A percentile compares a stretch with the other conserved stretches of the same genome.
These are phyloP conservation scores for Tiliacea citrago DNA, from an alignment of 2,888 invertebrate genomes.

Conservation along the genomic window DNA sequence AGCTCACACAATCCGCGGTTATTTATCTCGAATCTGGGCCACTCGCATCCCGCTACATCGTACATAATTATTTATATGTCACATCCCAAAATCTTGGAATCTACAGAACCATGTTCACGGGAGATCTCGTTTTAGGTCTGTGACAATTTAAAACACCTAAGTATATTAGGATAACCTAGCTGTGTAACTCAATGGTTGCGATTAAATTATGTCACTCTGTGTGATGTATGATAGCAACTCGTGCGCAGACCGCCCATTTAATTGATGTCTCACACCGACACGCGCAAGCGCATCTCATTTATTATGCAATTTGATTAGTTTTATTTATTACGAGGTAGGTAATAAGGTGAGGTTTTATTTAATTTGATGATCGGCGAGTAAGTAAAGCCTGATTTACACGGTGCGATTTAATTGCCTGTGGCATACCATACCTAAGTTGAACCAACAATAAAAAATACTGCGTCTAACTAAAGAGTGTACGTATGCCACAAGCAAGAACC, in stretches of 20 bases:
- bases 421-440: not conserved
- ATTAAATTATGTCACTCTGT: constrained; percentile 56
- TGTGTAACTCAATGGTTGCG: constrained; percentile 34
- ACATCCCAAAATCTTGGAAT: not conserved
- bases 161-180: too few species aligned
- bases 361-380: not conserved
- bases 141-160: not conserved
- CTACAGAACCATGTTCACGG: not conserved
- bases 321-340: not conserved
- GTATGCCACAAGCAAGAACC: too few species aligned
- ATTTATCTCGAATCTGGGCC: not conserved
- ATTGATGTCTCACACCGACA: constrained; percentile 33
- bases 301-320: constrained; percentile 14
- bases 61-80: not conserved
- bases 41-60: not conserved
- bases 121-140: not conserved
- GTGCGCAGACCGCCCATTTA: constrained; percentile 44
- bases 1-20: not conserved
- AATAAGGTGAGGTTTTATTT: not conserved
- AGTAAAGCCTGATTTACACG: not conserved
- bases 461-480: not conserved
- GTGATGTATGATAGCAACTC: constrained; percentile 41
- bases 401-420: not conserved
- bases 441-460: not conserved
- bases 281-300: constrained; percentile 22